phyloP scores from a whole-genome alignment of 2,888 invertebrate species.

The Pristionchus arcanus region DNA sequence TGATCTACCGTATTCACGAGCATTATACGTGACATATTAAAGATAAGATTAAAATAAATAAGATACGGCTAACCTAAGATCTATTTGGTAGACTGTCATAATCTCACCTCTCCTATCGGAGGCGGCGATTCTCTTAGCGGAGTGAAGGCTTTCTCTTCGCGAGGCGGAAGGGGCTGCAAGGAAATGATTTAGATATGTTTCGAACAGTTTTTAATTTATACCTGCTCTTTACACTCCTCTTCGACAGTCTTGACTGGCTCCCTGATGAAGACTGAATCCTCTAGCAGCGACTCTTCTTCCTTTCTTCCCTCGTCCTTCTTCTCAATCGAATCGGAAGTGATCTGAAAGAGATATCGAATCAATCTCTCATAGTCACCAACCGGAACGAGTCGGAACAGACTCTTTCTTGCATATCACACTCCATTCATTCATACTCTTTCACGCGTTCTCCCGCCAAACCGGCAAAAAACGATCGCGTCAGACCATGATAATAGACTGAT shows the following conservation, averaged over 20 bases:
- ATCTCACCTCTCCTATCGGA: slow-evolving; percentile 24
- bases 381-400: slow-evolving; percentile 9
- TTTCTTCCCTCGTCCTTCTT: not conserved
- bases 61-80: no score
- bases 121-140: slow-evolving; percentile 49
- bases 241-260: not conserved
- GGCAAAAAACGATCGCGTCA: not conserved
- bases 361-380: not conserved
- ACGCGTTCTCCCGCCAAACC: slow-evolving; percentile 1
- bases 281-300: not conserved
- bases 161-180: slow-evolving; percentile 2
- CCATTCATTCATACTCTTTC: not conserved
- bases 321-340: not conserved
- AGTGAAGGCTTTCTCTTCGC: slow-evolving; percentile 13
- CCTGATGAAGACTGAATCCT: not conserved
- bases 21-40: no score
- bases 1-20: no score
- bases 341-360: not conserved
- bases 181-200: not conserved
- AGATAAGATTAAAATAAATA: no score
- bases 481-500: slow-evolving; percentile 4
- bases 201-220: not conserved
- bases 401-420: slow-evolving; percentile 19
- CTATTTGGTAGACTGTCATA: not conserved
- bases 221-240: not conserved